phyloP scores from a whole-genome alignment of 1,140 invertebrate genomes.

The Neodiprion virginianus region DNA sequence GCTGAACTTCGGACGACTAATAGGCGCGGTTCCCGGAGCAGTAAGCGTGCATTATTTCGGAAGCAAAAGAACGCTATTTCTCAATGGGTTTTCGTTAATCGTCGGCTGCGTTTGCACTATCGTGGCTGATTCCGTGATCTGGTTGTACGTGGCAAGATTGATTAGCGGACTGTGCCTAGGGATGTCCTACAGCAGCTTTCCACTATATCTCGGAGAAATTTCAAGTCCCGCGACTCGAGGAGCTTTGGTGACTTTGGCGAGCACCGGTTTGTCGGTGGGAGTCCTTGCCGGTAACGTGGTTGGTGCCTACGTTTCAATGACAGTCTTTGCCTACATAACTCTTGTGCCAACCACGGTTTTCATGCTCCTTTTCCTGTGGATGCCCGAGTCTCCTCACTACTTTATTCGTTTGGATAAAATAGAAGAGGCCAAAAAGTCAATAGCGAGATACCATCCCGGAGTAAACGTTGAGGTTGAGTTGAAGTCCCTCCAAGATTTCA shows the following conservation, averaged over 20 bases:
- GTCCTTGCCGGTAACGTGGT: slow-evolving; percentile 71
- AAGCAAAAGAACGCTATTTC: slow-evolving; percentile 69
- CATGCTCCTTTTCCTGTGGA: slow-evolving; percentile 67
- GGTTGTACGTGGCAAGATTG: slow-evolving; percentile 63
- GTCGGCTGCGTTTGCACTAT: slow-evolving; percentile 71
- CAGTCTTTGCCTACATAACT: slow-evolving; percentile 62
- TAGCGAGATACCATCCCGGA: slow-evolving; percentile 67
- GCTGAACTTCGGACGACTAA: slow-evolving; percentile 61
- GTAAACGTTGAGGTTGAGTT: slow-evolving; percentile 67
- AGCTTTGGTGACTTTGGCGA: slow-evolving; percentile 68
- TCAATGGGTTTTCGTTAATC: slow-evolving; percentile 67
- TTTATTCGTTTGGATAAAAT: slow-evolving; percentile 63
- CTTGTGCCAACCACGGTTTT: slow-evolving; percentile 63
- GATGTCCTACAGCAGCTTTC: slow-evolving; percentile 70
- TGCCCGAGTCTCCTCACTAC: slow-evolving; percentile 79
- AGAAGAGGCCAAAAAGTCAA: slow-evolving; percentile 65
- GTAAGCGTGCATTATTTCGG: slow-evolving; percentile 64
- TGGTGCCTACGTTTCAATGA: slow-evolving; percentile 65
- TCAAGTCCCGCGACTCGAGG: slow-evolving; percentile 72
- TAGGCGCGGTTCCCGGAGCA: slow-evolving; percentile 53
- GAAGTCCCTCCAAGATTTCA: slow-evolving; percentile 63
- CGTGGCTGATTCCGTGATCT: slow-evolving; percentile 58
- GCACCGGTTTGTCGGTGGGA: slow-evolving; percentile 61
- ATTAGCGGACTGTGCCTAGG: slow-evolving; percentile 72
- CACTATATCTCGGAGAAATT: slow-evolving; percentile 74